Conservation (phyloP, 2,113 vertebrate species). For the Noturus placidus region DNA sequence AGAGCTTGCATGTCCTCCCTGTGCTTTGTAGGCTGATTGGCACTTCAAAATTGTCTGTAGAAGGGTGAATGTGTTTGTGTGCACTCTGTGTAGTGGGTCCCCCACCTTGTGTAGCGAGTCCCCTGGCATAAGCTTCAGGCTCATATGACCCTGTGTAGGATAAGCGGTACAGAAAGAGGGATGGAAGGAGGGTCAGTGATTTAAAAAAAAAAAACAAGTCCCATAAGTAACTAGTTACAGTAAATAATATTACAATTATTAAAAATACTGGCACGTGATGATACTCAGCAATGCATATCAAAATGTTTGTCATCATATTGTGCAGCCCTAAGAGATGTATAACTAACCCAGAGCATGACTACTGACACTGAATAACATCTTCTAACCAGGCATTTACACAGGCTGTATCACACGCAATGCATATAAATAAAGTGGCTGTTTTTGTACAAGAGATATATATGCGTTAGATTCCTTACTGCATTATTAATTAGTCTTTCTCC, state of each 20-base stretch:
- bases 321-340: background rate
- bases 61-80: no score
- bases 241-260: background rate
- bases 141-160: no score
- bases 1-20: no score
- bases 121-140: no score
- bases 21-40: no score
- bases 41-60: no score
- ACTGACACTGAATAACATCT: background rate
- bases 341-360: background rate
- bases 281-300: background rate
- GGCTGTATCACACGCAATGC: background rate
- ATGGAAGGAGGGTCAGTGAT: background rate
- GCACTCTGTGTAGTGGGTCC: no score
- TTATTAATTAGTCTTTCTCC: constrained; percentile 1
- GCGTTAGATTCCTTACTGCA: background rate
- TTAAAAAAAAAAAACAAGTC: background rate
- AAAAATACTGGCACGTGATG: background rate
- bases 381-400: constrained; percentile 1
- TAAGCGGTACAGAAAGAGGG: no score
- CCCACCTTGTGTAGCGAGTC: no score
- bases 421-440: background rate
- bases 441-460: background rate
- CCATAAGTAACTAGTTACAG: background rate
- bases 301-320: background rate